Conservation (phyloP, 2,113 vertebrate genomes). For the Entelurus aequoreus region DNA sequence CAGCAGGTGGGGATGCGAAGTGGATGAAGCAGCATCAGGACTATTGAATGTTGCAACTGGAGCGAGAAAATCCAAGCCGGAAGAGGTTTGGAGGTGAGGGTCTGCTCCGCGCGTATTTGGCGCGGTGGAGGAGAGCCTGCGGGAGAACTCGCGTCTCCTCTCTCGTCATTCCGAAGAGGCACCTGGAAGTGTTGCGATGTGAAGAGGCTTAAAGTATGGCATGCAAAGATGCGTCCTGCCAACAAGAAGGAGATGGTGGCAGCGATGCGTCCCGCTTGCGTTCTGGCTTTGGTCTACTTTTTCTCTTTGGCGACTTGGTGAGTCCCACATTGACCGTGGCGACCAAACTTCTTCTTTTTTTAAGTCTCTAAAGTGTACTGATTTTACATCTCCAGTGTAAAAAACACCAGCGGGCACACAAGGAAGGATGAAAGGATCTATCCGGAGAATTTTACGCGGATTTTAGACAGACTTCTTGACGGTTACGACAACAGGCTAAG, state of each 20-base stretch:
- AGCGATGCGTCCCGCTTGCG: constrained; percentile 75
- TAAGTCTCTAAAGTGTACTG: background rate
- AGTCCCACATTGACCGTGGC: constrained; percentile 63
- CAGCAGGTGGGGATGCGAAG: constrained; percentile 4
- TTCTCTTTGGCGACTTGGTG: constrained; percentile 86
- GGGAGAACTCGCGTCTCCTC: constrained; percentile 36
- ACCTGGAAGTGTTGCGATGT: constrained; percentile 72
- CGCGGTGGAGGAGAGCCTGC: constrained; percentile 19
- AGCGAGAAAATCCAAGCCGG: constrained; percentile 10
- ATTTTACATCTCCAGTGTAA: constrained; percentile 68
- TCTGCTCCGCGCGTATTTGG: constrained; percentile 4
- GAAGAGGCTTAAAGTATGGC: constrained; percentile 89
- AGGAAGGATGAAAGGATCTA: constrained; percentile 87
- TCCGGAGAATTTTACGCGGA: constrained; percentile 95
- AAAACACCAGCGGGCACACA: too few relatives aligned
- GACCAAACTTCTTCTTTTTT: constrained; percentile 16
- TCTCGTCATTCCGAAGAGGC: constrained; percentile 61
- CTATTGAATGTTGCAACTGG: background rate
- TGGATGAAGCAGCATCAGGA: background rate
- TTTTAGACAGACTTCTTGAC: constrained; percentile 93
- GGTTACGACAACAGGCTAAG: constrained; percentile 97
- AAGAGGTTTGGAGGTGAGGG: constrained; percentile 27
- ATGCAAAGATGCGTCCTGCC: constrained; percentile 89
- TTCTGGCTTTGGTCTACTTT: constrained; percentile 81
- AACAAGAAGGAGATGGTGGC: constrained; percentile 85